A percentile compares a stretch with the other conserved stretches of the same genome.
Conservation (phyloP, 2,888 invertebrate species). For the Cephus pulcher region DNA sequence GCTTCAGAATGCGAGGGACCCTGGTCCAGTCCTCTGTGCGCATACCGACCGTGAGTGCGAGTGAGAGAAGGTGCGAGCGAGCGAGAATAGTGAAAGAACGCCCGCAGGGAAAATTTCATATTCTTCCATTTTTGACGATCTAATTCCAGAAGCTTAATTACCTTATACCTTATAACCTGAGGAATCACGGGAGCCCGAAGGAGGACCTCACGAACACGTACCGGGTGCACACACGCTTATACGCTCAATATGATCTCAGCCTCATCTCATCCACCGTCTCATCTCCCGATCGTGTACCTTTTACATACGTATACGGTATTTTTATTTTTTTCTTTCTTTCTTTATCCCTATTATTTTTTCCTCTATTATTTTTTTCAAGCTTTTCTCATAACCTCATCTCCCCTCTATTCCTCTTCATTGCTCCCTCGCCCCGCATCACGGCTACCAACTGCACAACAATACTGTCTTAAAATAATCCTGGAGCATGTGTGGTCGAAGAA, state of each 20-base stretch:
- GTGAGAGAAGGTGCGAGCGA: neutral
- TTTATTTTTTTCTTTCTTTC: neutral
- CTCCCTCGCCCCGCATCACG: neutral
- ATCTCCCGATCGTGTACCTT: neutral
- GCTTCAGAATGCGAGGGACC: neutral
- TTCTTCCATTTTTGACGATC: conserved; percentile 45
- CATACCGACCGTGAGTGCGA: too few species aligned
- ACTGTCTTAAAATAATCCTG: neutral
- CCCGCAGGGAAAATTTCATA: conserved; percentile 48
- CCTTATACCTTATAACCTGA: conserved; percentile 37
- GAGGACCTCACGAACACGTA: neutral
- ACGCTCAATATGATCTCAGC: neutral
- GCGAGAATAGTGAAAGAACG: conserved; percentile 23
- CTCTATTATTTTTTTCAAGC: neutral
- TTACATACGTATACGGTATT: neutral
- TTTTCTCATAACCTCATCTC: neutral
- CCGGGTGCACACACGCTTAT: neutral
- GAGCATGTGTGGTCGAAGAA: neutral
- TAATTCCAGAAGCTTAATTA: conserved; percentile 60
- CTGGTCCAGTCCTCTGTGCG: neutral
- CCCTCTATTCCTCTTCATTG: neutral
- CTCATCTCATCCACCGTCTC: neutral
- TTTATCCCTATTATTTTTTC: neutral
- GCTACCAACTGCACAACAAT: neutral
- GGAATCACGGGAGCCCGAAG: neutral